These are phyloP conservation scores for Pheosia gnoma DNA, from an alignment of 2,888 invertebrate species.

Conservation along the genomic window DNA sequence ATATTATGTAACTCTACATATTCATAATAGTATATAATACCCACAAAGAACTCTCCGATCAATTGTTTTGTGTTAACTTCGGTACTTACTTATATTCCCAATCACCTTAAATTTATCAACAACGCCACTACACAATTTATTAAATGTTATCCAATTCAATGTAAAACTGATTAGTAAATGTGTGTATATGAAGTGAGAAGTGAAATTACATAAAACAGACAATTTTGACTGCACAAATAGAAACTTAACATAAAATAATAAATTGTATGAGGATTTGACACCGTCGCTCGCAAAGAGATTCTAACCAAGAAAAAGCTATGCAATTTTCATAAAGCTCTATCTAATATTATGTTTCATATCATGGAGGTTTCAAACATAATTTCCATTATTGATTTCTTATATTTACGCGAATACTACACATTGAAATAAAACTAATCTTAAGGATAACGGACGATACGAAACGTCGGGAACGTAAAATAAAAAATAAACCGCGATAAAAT, in stretches of 20 bases:
- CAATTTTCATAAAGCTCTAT: too few species aligned
- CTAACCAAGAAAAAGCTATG: neutral
- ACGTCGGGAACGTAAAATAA: too few species aligned
- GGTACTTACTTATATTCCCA: conserved; percentile 5
- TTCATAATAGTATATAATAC: too few species aligned
- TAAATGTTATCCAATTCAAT: neutral
- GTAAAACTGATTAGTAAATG: neutral
- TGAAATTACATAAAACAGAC: conserved; percentile 1
- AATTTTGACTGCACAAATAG: conserved; percentile 5
- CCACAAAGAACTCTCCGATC: neutral
- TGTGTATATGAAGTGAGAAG: neutral
- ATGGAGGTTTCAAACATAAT: too few species aligned
- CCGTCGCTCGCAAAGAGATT: neutral
- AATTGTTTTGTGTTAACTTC: neutral
- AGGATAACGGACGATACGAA: too few species aligned
- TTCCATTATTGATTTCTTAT: too few species aligned
- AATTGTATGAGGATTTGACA: neutral
- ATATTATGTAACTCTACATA: too few species aligned
- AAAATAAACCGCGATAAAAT: too few species aligned
- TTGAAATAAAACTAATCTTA: too few species aligned
- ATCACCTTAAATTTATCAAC: conserved; percentile 1
- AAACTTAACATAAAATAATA: conserved; percentile 1
- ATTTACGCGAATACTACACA: too few species aligned
- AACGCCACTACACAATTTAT: neutral
- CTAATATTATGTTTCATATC: too few species aligned